phyloP scores from a whole-genome alignment of 2,797 vertebrate species.

The Sebastolobus alascanus region DNA sequence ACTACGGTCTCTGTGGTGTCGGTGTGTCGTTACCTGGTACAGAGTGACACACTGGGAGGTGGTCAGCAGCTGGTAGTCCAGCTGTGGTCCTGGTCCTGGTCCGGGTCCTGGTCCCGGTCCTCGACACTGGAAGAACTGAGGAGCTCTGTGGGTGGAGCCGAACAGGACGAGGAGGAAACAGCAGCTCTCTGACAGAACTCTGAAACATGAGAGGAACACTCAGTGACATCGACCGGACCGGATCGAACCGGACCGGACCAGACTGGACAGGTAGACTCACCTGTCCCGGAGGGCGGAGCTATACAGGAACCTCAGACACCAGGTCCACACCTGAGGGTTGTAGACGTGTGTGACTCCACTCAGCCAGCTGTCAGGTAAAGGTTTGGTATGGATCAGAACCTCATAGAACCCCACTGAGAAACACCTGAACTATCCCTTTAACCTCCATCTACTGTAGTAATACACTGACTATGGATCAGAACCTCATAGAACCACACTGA shows the following conservation, averaged over 20 bases:
- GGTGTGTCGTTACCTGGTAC: constrained; percentile 84
- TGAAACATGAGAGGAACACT: constrained; percentile 62
- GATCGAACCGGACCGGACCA: no score
- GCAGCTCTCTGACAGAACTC: constrained; percentile 90
- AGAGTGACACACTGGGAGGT: constrained; percentile 87
- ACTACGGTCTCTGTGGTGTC: neutral
- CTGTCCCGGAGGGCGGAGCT: constrained; percentile 91
- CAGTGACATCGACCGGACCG: neutral
- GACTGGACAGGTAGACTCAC: constrained; percentile 72
- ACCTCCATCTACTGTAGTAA: no score
- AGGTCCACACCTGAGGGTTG: constrained; percentile 92
- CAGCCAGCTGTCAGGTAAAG: no score
- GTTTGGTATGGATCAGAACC: no score
- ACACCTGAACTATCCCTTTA: no score
- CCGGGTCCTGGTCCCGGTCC: constrained; percentile 55
- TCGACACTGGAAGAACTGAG: constrained; percentile 94
- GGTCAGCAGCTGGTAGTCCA: constrained; percentile 90
- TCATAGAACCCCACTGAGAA: no score
- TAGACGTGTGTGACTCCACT: constrained; percentile 90
- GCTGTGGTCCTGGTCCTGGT: constrained; percentile 65
- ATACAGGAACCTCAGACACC: constrained; percentile 91
- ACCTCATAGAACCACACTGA: no score
- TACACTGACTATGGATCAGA: no score
- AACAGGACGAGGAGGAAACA: constrained; percentile 93
- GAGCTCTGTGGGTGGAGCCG: constrained; percentile 89